phyloP scores from a whole-genome alignment of 30 jellyfish, hydroid and myxozoan species.

The Chrysaora quinquecirrha region DNA sequence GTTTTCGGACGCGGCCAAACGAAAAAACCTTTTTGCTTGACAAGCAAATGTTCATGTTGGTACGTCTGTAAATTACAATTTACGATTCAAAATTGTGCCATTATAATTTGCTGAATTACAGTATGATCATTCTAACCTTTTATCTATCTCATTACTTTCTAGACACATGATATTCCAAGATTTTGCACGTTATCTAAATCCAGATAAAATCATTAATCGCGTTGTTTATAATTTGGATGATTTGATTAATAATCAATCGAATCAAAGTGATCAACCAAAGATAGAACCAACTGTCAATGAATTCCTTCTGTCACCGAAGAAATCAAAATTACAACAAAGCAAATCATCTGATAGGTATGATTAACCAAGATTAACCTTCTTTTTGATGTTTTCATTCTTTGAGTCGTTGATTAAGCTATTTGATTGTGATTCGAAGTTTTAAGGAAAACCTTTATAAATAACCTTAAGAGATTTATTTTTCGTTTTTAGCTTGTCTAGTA shows the following conservation, averaged over 20 bases:
- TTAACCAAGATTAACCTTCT: not conserved
- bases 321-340: constrained; percentile 11
- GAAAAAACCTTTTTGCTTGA: no score
- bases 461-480: no score
- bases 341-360: constrained; percentile 48
- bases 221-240: constrained; percentile 80
- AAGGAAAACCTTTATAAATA: no score
- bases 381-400: not conserved
- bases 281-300: constrained; percentile 21
- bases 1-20: no score
- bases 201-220: constrained; percentile 75
- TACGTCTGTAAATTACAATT: no score
- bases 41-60: no score
- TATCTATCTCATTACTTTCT: not conserved
- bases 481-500: constrained; percentile 21
- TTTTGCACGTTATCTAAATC: constrained; percentile 77
- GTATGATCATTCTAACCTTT: not conserved
- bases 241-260: constrained; percentile 16
- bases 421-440: no score
- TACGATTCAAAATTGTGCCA: no score
- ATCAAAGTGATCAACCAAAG: not conserved
- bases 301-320: constrained; percentile 45
- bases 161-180: constrained; percentile 92
- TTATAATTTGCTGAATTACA: no score
- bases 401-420: not conserved